Percentiles rank a stretch among this genome's conserved stretches.
Evolutionary conservation across 2,797 vertebrate genomes (phyloP).

Genomic region (Micromesistius poutassou): DNA sequence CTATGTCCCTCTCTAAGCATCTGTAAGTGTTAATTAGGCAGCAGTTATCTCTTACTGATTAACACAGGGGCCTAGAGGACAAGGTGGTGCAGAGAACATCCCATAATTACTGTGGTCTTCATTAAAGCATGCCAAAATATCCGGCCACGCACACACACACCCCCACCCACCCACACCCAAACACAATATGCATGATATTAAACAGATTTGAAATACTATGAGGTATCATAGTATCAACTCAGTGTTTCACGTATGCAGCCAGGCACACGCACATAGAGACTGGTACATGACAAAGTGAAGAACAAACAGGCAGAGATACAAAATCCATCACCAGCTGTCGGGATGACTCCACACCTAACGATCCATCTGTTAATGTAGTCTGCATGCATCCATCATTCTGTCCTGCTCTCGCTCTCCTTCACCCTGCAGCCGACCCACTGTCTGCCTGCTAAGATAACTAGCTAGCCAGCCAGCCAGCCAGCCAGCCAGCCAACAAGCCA

Average conservation of each 20-base stretch:
- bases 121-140: conserved; percentile 26
- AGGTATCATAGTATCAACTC: neutral
- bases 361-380: conserved; percentile 50
- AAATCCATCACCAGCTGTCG: conserved; percentile 38
- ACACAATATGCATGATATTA: neutral
- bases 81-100: conserved; percentile 27
- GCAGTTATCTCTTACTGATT: conserved; percentile 36
- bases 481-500: neutral
- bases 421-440: conserved; percentile 11
- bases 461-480: neutral
- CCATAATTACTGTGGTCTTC: conserved; percentile 41
- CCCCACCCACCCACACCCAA: conserved; percentile 14
- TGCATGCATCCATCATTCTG: conserved; percentile 36
- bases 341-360: conserved; percentile 31
- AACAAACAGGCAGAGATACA: conserved; percentile 19
- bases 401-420: neutral
- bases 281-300: neutral
- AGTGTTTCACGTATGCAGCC: neutral
- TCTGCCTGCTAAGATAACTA: conserved; percentile 29
- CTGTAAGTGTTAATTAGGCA: conserved; percentile 42
- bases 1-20: conserved; percentile 9
- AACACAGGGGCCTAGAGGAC: conserved; percentile 35
- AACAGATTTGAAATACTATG: neutral
- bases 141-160: neutral
- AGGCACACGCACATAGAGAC: neutral